Conservation (phyloP, 1,140 invertebrate genomes). For the Argopecten irradians region DNA sequence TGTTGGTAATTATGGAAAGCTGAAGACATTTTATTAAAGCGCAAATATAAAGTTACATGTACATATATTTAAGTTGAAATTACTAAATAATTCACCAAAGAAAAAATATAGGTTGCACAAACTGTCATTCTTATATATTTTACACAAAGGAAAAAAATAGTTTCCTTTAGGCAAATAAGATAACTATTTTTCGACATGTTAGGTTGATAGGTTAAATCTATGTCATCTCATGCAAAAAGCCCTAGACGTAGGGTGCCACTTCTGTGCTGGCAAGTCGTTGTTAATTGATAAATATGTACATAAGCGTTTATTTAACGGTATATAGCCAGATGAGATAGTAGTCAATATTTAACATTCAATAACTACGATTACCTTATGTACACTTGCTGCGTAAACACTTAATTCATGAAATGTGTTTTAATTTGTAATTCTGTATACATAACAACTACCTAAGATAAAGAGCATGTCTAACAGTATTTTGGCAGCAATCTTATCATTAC, state of each 20-base stretch:
- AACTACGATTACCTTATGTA: slow-evolving; percentile 2
- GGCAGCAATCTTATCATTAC: too few species aligned
- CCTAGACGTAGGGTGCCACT: background rate
- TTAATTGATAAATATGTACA: slow-evolving; percentile 19
- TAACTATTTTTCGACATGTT: background rate
- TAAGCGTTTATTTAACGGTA: background rate
- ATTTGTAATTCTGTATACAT: background rate
- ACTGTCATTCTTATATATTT: too few species aligned
- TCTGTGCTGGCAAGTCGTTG: slow-evolving; percentile 6
- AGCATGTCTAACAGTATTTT: too few species aligned
- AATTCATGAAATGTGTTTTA: background rate
- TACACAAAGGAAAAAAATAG: too few species aligned
- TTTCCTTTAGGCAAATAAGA: background rate
- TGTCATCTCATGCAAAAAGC: background rate
- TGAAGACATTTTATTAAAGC: too few species aligned
- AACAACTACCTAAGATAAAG: background rate
- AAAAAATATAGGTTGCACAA: too few species aligned
- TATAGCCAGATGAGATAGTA: background rate
- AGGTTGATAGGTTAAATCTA: background rate
- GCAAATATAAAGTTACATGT: too few species aligned
- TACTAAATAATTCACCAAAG: too few species aligned
- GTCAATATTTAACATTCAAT: slow-evolving; percentile 1
- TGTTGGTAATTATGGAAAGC: too few species aligned
- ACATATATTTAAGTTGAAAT: too few species aligned
- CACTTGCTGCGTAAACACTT: background rate